Base-by-base conservation (phyloP, 1,140 invertebrate genomes). In the Epicauta chinensis region DNA sequence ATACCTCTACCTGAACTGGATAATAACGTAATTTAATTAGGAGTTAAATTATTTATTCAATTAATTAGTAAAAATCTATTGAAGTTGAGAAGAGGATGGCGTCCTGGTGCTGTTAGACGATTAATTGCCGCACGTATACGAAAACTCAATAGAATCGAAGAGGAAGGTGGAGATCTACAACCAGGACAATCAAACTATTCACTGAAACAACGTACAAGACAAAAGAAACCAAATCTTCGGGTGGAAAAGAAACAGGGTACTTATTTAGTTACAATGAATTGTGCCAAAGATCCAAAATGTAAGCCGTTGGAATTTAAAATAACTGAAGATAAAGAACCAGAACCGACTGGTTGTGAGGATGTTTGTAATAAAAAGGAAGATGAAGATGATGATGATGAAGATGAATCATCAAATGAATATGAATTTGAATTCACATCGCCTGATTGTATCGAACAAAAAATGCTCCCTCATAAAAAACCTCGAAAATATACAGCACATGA, bases 231-330 rank as follows among this genome's bases (percentile, higher is more conserved):
- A 3, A 72, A 76, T 0, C 57, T 80, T 2, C 73, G 74, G 46
- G 72, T 80, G 1, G 74, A 77, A 48, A 77, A 77, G 50, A 76
- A 77, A 58, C 74, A 77, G 31, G 76, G 77, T 16, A 62, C 70
- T 2, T 77, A 77, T 59, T 76, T 71, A 38, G 74, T 80, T 36
- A 76, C 75, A 47, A 75, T 79, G 39, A 75, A 78, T 61, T 77
- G 77, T 3, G 52, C 78, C 9, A 77, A 76, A 63, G 73, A 78
- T 59, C 65, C 77, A 3, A 68, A 68, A 23, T 77, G 76, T 37
- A 74, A 75, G 40, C 77, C 77, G 0, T 64, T 79, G 60, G 63
- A 77, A 35, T 79, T 79, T 55, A 77, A 75, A 63, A 78, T 78
- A 13, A 73, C 73, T 14, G 23, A 23, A 7, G 7, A 23, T 5